Percentiles rank a stretch among this genome's conserved stretches.
These are phyloP conservation scores for Potorous gilbertii DNA, from an alignment of 2,797 vertebrate species.

Conservation along the genomic window DNA sequence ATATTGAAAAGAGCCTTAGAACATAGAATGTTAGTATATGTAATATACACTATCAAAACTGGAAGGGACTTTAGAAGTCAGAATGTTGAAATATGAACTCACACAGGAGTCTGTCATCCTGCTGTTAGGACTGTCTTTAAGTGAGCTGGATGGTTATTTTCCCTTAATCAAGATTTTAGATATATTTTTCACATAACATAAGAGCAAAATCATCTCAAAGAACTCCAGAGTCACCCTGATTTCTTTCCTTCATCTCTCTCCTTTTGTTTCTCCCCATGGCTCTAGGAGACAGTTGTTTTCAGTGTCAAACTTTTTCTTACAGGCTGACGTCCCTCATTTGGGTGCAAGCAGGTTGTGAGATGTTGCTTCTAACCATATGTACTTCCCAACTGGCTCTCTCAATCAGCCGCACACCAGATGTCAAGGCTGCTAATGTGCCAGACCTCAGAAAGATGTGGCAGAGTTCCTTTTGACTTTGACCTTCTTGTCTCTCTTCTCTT, in stretches of 20 bases:
- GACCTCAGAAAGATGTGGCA: neutral
- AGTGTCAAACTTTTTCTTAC: neutral
- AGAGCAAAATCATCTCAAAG: neutral
- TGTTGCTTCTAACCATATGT: conserved; percentile 7
- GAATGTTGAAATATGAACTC: neutral
- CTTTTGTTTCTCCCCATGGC: neutral
- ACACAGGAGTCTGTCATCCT: neutral
- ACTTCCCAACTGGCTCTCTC: neutral
- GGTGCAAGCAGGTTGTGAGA: neutral
- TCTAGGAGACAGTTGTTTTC: neutral
- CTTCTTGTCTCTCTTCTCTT: neutral
- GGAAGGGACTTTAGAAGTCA: neutral
- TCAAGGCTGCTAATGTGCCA: neutral
- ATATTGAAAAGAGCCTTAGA: neutral
- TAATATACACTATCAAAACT: neutral
- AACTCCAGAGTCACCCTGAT: neutral
- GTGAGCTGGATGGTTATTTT: neutral
- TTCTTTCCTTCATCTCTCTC: neutral
- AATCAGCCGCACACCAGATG: neutral
- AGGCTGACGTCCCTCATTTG: neutral
- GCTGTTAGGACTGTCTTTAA: neutral
- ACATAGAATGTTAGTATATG: neutral
- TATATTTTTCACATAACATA: neutral
- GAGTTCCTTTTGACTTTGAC: neutral
- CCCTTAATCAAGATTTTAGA: neutral